These are phyloP conservation scores for Poicephalus meyeri DNA, from an alignment of 2,113 vertebrate genomes.

Conservation along the genomic window DNA sequence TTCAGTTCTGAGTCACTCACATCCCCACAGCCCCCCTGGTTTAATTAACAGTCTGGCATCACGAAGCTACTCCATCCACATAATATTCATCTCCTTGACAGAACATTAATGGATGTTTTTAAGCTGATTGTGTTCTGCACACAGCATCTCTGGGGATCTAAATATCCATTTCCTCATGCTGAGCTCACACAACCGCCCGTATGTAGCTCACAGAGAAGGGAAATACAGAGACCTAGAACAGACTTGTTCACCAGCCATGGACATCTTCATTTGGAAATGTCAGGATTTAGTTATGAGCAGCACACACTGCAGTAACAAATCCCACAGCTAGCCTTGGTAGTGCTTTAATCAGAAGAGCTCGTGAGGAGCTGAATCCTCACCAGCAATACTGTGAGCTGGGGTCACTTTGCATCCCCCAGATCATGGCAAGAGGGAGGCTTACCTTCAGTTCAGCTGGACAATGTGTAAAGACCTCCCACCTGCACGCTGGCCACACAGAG, in stretches of 20 bases:
- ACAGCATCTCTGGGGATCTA: not conserved
- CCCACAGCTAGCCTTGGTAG: not conserved
- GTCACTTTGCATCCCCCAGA: not conserved
- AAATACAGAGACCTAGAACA: not conserved
- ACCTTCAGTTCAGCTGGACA: not conserved
- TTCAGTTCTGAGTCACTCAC: not conserved
- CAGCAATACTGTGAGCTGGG: not conserved
- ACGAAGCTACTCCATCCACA: not conserved
- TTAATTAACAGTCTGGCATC: not conserved
- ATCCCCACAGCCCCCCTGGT: not conserved
- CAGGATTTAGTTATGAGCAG: not conserved
- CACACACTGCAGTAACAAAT: not conserved
- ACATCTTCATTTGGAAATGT: not conserved
- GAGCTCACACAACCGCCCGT: not conserved
- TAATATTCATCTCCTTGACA: not conserved
- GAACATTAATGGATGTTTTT: not conserved
- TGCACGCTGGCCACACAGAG: not conserved
- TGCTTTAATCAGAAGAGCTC: not conserved
- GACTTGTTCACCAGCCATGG: not conserved
- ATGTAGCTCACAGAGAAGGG: not conserved
- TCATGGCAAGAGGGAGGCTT: not conserved
- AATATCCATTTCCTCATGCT: not conserved
- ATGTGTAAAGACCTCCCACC: not conserved
- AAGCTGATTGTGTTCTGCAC: not conserved
- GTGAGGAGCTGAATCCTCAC: not conserved